Percentiles rank a stretch among this genome's conserved stretches.
Conservation (phyloP, 2,888 invertebrate genomes). For the Dicycla oo region DNA sequence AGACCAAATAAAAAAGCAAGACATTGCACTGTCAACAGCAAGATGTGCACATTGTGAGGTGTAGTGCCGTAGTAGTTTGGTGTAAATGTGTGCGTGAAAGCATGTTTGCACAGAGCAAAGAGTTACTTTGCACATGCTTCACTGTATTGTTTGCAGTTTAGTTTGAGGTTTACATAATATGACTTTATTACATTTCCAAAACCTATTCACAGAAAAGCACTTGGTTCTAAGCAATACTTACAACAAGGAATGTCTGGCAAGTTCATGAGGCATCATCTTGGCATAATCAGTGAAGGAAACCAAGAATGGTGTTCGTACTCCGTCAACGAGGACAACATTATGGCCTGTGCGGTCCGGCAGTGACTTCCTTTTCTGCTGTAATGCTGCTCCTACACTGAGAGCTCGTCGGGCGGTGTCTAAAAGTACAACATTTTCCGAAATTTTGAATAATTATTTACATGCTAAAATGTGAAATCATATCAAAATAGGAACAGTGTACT, state of each 20-base stretch:
- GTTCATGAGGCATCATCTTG: slow-evolving; percentile 98
- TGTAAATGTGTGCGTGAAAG: no score
- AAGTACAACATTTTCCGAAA: slow-evolving; percentile 35
- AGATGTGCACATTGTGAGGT: no score
- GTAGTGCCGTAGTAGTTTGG: no score
- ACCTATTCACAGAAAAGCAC: neutral
- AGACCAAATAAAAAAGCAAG: no score
- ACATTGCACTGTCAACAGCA: no score
- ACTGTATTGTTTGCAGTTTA: no score
- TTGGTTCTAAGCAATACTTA: slow-evolving; percentile 86
- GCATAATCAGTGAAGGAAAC: slow-evolving; percentile 98
- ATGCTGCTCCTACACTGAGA: slow-evolving; percentile 87
- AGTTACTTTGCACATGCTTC: no score
- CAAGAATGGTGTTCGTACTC: slow-evolving; percentile 98
- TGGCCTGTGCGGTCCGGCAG: slow-evolving; percentile 92
- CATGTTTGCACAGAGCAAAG: no score
- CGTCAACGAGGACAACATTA: slow-evolving; percentile 99
- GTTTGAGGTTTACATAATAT: neutral
- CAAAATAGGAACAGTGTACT: slow-evolving; percentile 12
- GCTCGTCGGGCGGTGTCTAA: slow-evolving; percentile 87
- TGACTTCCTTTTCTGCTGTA: slow-evolving; percentile 88
- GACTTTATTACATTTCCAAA: neutral
- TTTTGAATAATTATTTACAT: neutral
- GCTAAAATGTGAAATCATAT: neutral
- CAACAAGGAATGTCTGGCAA: slow-evolving; percentile 97